Base-by-base conservation (phyloP, 2,113 vertebrate species). In the Plecturocebus donacophilus region DNA sequence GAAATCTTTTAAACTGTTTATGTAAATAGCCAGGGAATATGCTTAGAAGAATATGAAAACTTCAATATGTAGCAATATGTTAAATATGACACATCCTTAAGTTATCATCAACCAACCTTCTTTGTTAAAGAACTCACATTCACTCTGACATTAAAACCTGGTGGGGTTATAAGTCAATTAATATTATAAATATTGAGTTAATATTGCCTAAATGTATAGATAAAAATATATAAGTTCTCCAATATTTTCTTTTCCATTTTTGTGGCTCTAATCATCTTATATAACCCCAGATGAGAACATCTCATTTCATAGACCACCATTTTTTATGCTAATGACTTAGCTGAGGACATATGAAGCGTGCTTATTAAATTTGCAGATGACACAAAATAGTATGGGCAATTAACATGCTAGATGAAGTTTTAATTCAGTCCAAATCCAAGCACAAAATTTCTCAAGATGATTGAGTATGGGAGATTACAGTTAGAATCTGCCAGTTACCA, bases 341-440 rank as follows among this genome's bases (percentile, higher is more conserved):
- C 83, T 79, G 38, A 89, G 88, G 40, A 47, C 2, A 83, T 58
- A 77, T 58, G 45, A 96, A 86, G 7, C 3, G 73, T 58, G 87
- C 58, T 86, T 58, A 66, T 73, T 86, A 93, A 90, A 83, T 88
- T 88, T 76, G 11, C 5, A 73, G 45, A 71, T 89, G 87, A 89
- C 58, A 89, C 71, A 71, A 93, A 82, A 89, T 73, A 77, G 11
- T 11, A 90, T 32, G 40, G 10, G 58, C 2, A 81, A 82, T 93
- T 91, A 82, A 82, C 56, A 79, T 58, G 2, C 42, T 81, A 27
- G 23, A 66, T 86, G 58, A 88, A 49, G 21, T 77, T 77, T 95
- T 96, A 85, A 91, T 91, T 96, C 93, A 97, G 81, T 94, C 40
- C 25, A 83, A 97, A 76, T 93, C 30, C 20, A 91, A 93, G 75